Evolutionary conservation across 2,797 vertebrate species (phyloP).

Genomic region (Prunella strophiata): DNA sequence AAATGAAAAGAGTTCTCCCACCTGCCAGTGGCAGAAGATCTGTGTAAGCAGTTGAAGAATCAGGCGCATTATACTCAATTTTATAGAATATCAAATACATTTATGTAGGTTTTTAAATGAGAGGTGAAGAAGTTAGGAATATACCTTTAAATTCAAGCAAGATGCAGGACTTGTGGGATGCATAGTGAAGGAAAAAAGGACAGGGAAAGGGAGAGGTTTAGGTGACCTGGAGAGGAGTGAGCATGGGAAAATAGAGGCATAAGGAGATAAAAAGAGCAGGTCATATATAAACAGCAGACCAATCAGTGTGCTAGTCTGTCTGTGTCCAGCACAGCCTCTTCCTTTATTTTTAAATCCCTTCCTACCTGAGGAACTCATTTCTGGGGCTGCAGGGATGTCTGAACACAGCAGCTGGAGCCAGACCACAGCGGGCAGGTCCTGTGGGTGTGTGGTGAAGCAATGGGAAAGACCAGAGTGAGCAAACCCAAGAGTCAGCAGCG

Average conservation of each 20-base stretch:
- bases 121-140: not conserved
- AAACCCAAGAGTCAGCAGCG: not conserved
- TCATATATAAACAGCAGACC: not conserved
- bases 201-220: not conserved
- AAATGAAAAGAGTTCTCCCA: not conserved
- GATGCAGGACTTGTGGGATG: fast-evolving
- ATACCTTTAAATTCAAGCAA: not conserved
- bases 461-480: not conserved
- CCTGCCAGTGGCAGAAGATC: not conserved
- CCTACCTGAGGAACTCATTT: not conserved
- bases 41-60: not conserved
- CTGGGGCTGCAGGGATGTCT: too few relatives aligned
- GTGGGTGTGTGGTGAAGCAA: too few relatives aligned
- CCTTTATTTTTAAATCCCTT: not conserved
- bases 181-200: not conserved
- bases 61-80: not conserved
- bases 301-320: not conserved
- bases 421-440: fast-evolving
- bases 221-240: not conserved
- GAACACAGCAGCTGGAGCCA: not conserved
- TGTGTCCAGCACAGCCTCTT: not conserved
- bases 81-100: not conserved
- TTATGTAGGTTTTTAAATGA: not conserved
- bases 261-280: not conserved
- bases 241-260: not conserved